Evolutionary conservation across 2,888 invertebrate species (phyloP), one percentile per base, ranked within the genome.

Genomic region (Prosopocoilus inquinatus): DNA sequence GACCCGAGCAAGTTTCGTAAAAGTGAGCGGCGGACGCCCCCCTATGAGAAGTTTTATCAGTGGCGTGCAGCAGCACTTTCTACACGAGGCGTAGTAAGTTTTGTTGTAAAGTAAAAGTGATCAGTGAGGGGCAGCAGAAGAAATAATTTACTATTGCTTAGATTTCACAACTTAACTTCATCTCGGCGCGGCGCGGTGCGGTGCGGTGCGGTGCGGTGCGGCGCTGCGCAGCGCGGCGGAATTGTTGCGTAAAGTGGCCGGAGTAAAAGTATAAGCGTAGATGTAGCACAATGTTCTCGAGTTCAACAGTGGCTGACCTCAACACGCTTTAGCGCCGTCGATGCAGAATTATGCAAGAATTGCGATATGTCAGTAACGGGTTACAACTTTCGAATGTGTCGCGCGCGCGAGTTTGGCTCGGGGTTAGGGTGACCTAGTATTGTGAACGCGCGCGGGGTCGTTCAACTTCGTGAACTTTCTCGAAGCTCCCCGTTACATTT

Each of bases 391-490:
- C 73, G 66, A 72, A 72, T 69, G 64, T 65, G 62, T 63, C 61
- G 64, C 57, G 61, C 15, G 47, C 12, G 32, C 32, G 28, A n/a
- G 15, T 9, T n/a, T 43, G 33, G 46, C 33, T 48, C 11, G 16
- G n/a, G 9, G 16, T 15, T 9, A 12, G 16, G 46, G 35, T 70
- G 71, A 70, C 72, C 70, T 66, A 73, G 66, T 71, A 70, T 70
- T 67, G 66, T 63, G 59, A 64, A n/a, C n/a, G n/a, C n/a, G n/a
- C 54, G 55, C 38, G 50, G 59, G 65, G 70, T 72, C 72, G 64
- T 71, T 74, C 69, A 73, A 70, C 74, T 72, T 57, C 59, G 57
- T 69, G 72, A 74, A 74, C 74, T 74, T 74, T 74, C 74, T 71
- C 72, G 71, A 61, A 59, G 59, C 65, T 68, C 65, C 65, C 68